Percentiles rank a stretch among this genome's conserved stretches.
These are phyloP conservation scores for Ceryle rudis DNA, from an alignment of 2,797 vertebrate genomes.

Conservation along the genomic window DNA sequence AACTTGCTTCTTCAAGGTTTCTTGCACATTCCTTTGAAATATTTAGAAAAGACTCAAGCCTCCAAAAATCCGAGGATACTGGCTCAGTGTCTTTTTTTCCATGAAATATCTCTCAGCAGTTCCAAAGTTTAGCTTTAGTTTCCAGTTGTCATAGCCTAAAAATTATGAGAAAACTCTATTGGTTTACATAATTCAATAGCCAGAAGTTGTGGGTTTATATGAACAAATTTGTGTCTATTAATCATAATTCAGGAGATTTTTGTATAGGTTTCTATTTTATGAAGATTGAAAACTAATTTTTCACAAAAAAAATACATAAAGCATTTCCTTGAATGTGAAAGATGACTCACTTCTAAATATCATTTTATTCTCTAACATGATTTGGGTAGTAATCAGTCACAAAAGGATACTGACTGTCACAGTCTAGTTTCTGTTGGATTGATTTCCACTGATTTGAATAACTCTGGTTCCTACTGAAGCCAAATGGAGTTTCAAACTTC, in stretches of 20 bases:
- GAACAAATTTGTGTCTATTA: neutral
- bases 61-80: neutral
- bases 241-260: neutral
- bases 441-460: neutral
- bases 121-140: neutral
- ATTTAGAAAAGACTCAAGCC: neutral
- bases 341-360: constrained; percentile 2
- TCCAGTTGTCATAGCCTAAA: neutral
- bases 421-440: constrained; percentile 7
- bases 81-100: neutral
- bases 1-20: neutral
- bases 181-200: neutral
- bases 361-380: neutral
- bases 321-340: neutral
- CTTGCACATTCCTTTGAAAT: neutral
- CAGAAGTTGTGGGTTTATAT: neutral
- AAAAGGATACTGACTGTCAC: neutral
- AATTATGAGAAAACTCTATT: neutral
- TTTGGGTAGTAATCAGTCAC: neutral
- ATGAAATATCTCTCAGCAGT: neutral
- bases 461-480: neutral
- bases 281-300: neutral
- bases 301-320: neutral
- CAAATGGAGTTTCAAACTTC: neutral
- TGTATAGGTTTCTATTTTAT: neutral